A percentile compares a stretch with the other conserved stretches of the same genome.
Evolutionary conservation across 1,140 invertebrate species (phyloP).

Genomic region (Eupeodes corollae): DNA sequence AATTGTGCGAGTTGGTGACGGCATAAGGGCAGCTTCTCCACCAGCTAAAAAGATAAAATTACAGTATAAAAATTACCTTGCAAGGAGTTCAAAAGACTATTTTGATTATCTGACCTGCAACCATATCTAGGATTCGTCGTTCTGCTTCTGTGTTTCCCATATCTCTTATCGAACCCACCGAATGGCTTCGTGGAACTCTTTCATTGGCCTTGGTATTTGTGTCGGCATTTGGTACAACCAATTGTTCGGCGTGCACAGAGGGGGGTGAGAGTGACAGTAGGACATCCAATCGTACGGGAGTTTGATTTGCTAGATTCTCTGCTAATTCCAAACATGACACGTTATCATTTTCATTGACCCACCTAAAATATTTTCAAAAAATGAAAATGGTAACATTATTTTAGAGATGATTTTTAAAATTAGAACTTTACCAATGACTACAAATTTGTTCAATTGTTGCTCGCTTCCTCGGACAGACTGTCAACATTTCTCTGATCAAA

Average conservation of each 20-base stretch:
- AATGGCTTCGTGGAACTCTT: conserved; percentile 44
- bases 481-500: conserved; percentile 87
- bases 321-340: conserved; percentile 74
- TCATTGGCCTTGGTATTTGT: conserved; percentile 20
- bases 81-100: not conserved
- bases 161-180: conserved; percentile 55
- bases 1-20: conserved; percentile 46
- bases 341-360: conserved; percentile 81
- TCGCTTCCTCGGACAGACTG: conserved; percentile 76
- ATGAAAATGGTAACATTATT: not conserved
- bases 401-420: not conserved
- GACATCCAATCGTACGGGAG: conserved; percentile 77
- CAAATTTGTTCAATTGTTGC: conserved; percentile 92
- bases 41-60: conserved; percentile 16
- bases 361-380: conserved; percentile 37
- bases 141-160: conserved; percentile 47
- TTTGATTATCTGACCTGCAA: conserved; percentile 41
- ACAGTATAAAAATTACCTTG: not conserved
- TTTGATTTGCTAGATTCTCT: conserved; percentile 78
- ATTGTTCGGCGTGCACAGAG: conserved; percentile 50
- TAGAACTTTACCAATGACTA: conserved; percentile 59
- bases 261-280: conserved; percentile 72
- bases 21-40: conserved; percentile 41
- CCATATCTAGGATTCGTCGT: conserved; percentile 53
- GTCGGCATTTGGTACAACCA: conserved; percentile 46